Base-by-base conservation (phyloP, 2,797 vertebrate species). In the Pseudochirops corinnae region DNA sequence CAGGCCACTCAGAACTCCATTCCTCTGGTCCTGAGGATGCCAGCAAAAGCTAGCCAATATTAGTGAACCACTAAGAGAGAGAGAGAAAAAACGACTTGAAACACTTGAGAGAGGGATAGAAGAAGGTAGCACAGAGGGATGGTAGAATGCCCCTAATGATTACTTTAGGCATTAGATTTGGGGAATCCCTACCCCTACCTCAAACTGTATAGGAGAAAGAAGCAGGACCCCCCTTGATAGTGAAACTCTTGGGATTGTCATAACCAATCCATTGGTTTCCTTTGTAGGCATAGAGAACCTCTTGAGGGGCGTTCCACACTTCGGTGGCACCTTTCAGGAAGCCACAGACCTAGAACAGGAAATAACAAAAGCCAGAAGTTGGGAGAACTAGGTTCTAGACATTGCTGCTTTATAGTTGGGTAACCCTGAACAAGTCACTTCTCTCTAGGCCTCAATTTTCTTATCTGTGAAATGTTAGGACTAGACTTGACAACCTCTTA, bases 221-320 rank as follows among this genome's bases (percentile, higher is more conserved):
- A 7, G 52, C 93, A 56, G 31, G 29, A 94, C 60, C 57, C 92
- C 99, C 98, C 98, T 99, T 99, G 94, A 97, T 92, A 90, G 98
- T 74, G 96, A 99, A 99, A 96, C 99, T 99, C 98, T 98, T 99
- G 56, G 98, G 95, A 93, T 99, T 99, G 98, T 99, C 98, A 98
- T 98, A 99, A 92, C 98, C 98, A 92, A 99, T 97, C 98, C 98
- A 99, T 91, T 98, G 74, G 92, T 97, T 98, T 93, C 98, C 97
- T 90, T 96, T 98, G 97, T 98, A 98, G 94, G 98, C 98, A 56
- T 98, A 99, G 58, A 99, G 99, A 10, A 98, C 98, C 0, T 98
- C 92, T 96, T 98, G 98, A 91, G 99, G 99, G 2, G 91, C 5
- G 3, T 99, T 98, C 99, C 98, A 99, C 21, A 98, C 98, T 96